Evolutionary conservation across 2,797 vertebrate species (phyloP), one percentile per base, ranked within the genome.

Genomic region (Tokudaia tokunoshimensis): DNA sequence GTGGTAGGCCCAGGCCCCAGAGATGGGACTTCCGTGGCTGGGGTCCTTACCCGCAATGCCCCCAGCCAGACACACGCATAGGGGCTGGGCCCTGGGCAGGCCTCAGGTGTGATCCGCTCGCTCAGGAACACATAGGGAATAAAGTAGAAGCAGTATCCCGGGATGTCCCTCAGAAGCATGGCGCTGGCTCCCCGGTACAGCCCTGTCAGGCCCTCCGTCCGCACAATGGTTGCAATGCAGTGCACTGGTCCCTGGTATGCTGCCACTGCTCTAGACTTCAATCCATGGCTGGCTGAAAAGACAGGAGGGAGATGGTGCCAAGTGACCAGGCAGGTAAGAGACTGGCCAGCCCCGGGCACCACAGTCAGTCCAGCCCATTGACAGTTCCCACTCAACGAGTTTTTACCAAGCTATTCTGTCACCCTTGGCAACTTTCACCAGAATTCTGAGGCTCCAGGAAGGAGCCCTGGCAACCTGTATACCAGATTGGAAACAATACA

Each of bases 131-230:
- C 97, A 13, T 99, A 99, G 0, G 99, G 99, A 95, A 99, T 98
- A 97, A 99, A 99, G 98, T 99, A 99, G 91, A 99, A 98, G 3
- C 99, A 98, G 94, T 99, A 99, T 1, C 99, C 99, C 0, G 99
- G 99, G 34, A 99, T 91, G 22, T 99, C 99, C 96, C 99, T 98
- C 92, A 99, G 98, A 50, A 99, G 89, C 99, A 99, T 99, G 97
- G 99, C 99, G 0, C 99, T 98, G 0, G 98, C 98, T 0, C 99
- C 99, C 57, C 99, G 98, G 98, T 99, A 99, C 31, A 99, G 98
- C 14, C 99, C 99, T 19, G 96, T 97, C 95, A 99, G 90, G 57
- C 99, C 99, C 92, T 99, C 99, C 0, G 98, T 98, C 97, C 99
- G 98, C 63, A 99, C 97, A 89, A 99, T 99, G 97, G 98, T 99